Base-by-base conservation (phyloP, 2,888 invertebrate genomes). In the Morpho helenor region DNA sequence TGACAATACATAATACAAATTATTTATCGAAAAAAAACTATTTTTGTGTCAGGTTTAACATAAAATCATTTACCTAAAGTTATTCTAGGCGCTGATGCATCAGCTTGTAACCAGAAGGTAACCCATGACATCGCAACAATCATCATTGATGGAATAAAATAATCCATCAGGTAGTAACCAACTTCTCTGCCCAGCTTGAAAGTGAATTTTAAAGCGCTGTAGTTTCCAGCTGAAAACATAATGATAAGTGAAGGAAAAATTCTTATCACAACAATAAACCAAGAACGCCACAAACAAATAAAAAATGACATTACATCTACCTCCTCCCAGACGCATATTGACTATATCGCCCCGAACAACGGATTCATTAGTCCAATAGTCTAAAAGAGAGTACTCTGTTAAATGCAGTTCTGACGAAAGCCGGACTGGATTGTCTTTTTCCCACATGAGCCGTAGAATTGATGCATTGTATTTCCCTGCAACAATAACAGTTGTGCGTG, bases 121-220 rank as follows among this genome's bases (percentile, higher is more conserved):
- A 97, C 96, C 96, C 96, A 97, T 0, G 96, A 96, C 71, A 96
- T 95, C 7, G 94, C 94, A 2, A 97, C 96, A 70, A 97, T 93
- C 76, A 97, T 92, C 91, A 96, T 96, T 7, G 96, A 96, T 3
- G 97, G 97, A 64, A 97, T 92, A 69, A 96, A 97, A 76, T 96
- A 97, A 73, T 97, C 96, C 95, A 97, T 95, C 64, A 97, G 91
- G 77, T 97, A 97, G 77, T 95, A 96, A 39, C 96, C 96, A 66
- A 96, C 95, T 86, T 96, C 96, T 49, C 96, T 92, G 0, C 94
- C 94, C 49, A 97, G 82, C 72, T 95, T 94, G 70, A 96, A 96
- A 3, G 95, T 94, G 73, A 97, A 96, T 60, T 94, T 94, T 16
- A 96, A 89, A 0, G 95, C 93, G 74, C 96, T 96, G 81, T 95